Base-by-base conservation (phyloP, 2,113 vertebrate species). In the Limnothrissa miodon region DNA sequence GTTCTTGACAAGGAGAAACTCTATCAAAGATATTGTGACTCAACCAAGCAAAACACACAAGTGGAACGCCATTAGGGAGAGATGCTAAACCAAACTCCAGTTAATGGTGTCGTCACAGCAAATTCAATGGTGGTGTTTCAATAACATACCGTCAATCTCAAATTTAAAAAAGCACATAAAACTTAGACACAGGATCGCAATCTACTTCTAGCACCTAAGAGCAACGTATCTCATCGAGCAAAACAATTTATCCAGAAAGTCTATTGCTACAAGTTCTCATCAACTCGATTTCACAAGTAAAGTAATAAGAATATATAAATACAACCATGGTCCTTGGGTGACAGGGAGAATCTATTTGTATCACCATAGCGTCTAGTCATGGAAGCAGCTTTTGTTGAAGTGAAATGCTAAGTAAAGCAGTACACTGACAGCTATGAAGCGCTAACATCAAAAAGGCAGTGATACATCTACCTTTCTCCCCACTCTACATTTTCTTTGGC, bases 231-330 rank as follows among this genome's bases (percentile, higher is more conserved):
- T 45, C 36, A 81, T 45, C 36, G 81, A 89, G 82, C 87, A 84
- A 46, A 88, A 83, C 80, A 83, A 86, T 90, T 80, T 87, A 90
- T 87, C 85, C 90, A 87, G 81, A 79, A 81, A 85, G 46, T 83
- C 85, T 92, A 93, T 93, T 93, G 93, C 94, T 93, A 92, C 85
- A 51, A 88, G 85, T 78, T 85, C 53, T 80, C 45, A 80, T 46
- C 17, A 83, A 19, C 62, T 74, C 36, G 78, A 56, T 80, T 78
- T 51, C 42, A 29, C 89, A 89, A 90, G 89, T 78, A 89, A 90
- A 53, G 90, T 91, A 91, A 91, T 82, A 90, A 90, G 84, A 89
- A 90, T 89, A 79, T 86, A 86, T 25, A 29, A 90, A 90, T 74
- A 92, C 85, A 87, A 80, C 83, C 83, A 85, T 87, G 87, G 86